Evolutionary conservation across 2,888 invertebrate species (phyloP).

Genomic region (Mimachlamys varia): DNA sequence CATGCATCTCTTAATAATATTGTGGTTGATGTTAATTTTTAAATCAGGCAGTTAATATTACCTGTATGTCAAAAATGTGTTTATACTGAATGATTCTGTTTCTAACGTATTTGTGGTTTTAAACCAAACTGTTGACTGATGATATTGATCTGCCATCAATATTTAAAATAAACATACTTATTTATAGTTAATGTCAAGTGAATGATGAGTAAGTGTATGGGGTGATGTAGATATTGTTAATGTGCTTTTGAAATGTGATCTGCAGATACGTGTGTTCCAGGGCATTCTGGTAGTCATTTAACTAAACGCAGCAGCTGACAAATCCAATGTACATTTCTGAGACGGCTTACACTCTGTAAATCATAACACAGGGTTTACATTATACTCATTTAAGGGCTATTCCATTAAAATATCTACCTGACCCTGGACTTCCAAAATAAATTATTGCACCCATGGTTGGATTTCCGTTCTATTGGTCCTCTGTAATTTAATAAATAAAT

Average conservation of each 20-base stretch:
- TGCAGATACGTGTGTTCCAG: background rate
- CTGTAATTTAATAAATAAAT: no score
- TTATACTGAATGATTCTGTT: background rate
- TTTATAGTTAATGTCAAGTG: background rate
- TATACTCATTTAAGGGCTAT: no score
- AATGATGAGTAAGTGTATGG: background rate
- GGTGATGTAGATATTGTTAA: background rate
- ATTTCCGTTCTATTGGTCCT: no score
- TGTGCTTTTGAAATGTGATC: background rate
- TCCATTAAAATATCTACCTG: no score
- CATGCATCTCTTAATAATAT: background rate
- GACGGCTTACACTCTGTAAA: background rate
- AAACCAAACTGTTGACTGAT: constrained; percentile 18
- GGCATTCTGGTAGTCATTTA: background rate
- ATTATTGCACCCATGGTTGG: no score
- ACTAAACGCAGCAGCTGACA: background rate
- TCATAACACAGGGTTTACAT: no score
- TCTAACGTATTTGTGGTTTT: background rate
- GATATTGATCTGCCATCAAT: background rate
- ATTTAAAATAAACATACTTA: background rate
- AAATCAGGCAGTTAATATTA: background rate
- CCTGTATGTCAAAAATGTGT: background rate
- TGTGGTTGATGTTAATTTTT: background rate
- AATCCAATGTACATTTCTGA: background rate
- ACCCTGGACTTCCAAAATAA: no score